Evolutionary conservation across 2,888 invertebrate species (phyloP), one percentile per base, ranked within the genome.

Genomic region (Thysanoteuthis rhombus): DNA sequence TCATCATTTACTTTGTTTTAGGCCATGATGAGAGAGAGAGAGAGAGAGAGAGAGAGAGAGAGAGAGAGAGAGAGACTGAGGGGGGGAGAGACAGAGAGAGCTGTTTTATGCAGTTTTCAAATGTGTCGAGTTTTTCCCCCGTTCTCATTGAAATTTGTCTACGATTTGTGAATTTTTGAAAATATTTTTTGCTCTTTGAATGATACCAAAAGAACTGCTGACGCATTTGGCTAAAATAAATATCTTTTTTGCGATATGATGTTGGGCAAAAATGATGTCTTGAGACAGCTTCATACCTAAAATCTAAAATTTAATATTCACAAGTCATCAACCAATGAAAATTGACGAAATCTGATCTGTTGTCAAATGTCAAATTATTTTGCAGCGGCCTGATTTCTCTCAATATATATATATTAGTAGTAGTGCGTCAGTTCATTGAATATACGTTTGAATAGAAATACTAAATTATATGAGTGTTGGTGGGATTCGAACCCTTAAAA

Each of bases 281-380:
- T 75, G n/a, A 75, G n/a, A n/a, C n/a, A 75, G n/a, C n/a, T 75
- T 75, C 32, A n/a, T 75, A 22, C n/a, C 75, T n/a, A n/a, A n/a
- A 75, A 75, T 75, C 75, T 75, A 75, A 75, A 75, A 75, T 75
- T 75, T 75, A 75, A 75, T 75, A 75, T 75, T 75, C 75, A 75
- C 75, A 75, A 75, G 75, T 75, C 75, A 75, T 75, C 75, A n/a
- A 75, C 75, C 75, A 75, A 75, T 75, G n/a, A 75, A 19, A 75
- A 75, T n/a, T 75, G n/a, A n/a, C 16, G 75, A 75, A 75, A 75
- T 75, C 75, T 75, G 75, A 75, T 16, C 58, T 58, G 6, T 52
- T 52, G 75, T 75, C 75, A 75, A 75, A 75, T 75, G 75, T 75
- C n/a, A 75, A n/a, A n/a, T 75, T 1, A 75, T n/a, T n/a, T 75